phyloP scores from a whole-genome alignment of 2,888 invertebrate genomes.

The Lasioglossum zephyrum region DNA sequence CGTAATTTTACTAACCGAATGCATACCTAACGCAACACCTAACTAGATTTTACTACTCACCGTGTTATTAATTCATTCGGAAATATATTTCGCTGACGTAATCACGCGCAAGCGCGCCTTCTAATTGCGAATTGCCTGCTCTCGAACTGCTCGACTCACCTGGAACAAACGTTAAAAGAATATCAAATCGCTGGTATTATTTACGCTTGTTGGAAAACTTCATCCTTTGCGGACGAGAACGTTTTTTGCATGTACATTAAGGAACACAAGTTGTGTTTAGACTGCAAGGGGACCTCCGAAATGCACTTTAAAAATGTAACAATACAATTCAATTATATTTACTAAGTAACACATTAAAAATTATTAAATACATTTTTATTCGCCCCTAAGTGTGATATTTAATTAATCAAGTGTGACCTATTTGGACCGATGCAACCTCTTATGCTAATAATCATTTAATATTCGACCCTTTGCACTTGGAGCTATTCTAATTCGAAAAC shows the following conservation, averaged over 20 bases:
- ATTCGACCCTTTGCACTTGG: too few species aligned
- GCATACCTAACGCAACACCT: background rate
- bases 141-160: slow-evolving; percentile 31
- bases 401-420: too few species aligned
- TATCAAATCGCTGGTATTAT: background rate
- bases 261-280: too few species aligned
- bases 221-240: background rate
- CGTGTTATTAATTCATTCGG: background rate
- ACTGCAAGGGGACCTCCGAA: background rate
- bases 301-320: too few species aligned
- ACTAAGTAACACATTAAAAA: background rate
- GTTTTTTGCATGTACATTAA: too few species aligned
- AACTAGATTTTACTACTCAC: slow-evolving; percentile 21
- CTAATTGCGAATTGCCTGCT: background rate
- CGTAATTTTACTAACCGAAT: slow-evolving; percentile 25
- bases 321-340: background rate
- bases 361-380: too few species aligned
- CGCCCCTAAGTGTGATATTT: too few species aligned
- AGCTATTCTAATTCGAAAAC: too few species aligned
- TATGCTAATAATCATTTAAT: too few species aligned
- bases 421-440: too few species aligned
- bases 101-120: background rate
- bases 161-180: slow-evolving; percentile 19
- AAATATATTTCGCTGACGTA: background rate
- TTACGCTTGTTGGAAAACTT: background rate